Evolutionary conservation across 2,113 vertebrate species (phyloP), one percentile per base, ranked within the genome.

Genomic region (Ceyx cyanopectus): DNA sequence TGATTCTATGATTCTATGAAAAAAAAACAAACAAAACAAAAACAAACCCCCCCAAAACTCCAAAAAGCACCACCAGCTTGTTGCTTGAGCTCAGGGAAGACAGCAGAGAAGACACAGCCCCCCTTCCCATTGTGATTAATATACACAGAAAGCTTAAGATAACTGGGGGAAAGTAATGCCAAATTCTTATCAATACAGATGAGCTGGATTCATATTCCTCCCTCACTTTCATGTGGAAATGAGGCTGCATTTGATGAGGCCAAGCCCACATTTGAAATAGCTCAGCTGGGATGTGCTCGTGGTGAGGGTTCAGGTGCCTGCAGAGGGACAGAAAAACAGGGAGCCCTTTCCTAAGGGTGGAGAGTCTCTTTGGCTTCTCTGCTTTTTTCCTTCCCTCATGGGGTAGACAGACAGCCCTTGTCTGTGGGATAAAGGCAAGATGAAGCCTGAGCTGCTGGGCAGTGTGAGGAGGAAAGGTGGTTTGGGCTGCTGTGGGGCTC

Each of bases 141-240:
- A 40, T 60, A 87, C 54, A 65, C 75, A 83, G 75, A 92, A 89
- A 91, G 23, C 91, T 85, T 54, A 91, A 91, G 96, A 85, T 92
- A 96, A 85, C 60, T 45, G 34, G 20, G 26, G 46, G 40, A 79
- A 87, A 61, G 74, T 54, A 86, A 90, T 62, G 89, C 88, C 90
- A 94, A 95, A 89, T 83, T 93, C 88, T 91, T 95, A 90, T 90
- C 95, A 82, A 86, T 89, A 95, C 67, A 95, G 85, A 94, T 82
- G 92, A 85, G 87, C 65, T 89, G 87, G 75, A 58, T 93, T 92
- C 83, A 50, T 92, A 62, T 84, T 90, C 32, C 77, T 94, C 66
- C 67, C 85, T 37, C 62, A 43, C 92, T 97, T 97, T 95, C 93
- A 95, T 95, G 93, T 96, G 88, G 92, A 95, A 95, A 96, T 85